Conservation (phyloP, 2,888 invertebrate genomes). For the Diachrysia chrysitis region DNA sequence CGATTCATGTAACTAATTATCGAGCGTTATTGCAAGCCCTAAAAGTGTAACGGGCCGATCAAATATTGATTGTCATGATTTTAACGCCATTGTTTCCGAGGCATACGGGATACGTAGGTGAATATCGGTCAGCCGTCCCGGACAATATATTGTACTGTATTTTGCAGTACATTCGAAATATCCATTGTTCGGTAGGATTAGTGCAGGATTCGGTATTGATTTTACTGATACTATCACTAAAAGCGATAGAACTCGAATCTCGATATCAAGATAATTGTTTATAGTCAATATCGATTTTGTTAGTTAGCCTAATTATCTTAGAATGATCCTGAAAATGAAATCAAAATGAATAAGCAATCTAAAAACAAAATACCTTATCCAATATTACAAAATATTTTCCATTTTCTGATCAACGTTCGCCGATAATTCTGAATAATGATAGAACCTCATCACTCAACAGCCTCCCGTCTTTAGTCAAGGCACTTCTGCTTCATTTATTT, state of each 20-base stretch:
- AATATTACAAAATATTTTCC: background rate
- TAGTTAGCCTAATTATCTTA: background rate
- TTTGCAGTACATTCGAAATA: constrained; percentile 15
- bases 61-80: constrained; percentile 47
- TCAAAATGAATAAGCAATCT: background rate
- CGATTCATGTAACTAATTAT: constrained; percentile 6
- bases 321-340: too few species aligned
- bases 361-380: background rate
- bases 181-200: constrained; percentile 25
- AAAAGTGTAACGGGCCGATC: constrained; percentile 39
- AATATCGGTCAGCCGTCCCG: constrained; percentile 49
- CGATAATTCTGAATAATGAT: constrained; percentile 11
- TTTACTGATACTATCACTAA: background rate
- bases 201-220: constrained; percentile 7
- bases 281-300: background rate
- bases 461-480: constrained; percentile 8
- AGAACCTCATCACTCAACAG: background rate
- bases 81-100: constrained; percentile 46
- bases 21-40: constrained; percentile 6
- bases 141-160: constrained; percentile 34
- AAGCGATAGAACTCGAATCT: constrained; percentile 3
- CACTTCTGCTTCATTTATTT: constrained; percentile 44
- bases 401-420: background rate
- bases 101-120: constrained; percentile 43
- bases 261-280: background rate